Conservation (phyloP, 2,888 invertebrate species). For the Metallyticus violacea region DNA sequence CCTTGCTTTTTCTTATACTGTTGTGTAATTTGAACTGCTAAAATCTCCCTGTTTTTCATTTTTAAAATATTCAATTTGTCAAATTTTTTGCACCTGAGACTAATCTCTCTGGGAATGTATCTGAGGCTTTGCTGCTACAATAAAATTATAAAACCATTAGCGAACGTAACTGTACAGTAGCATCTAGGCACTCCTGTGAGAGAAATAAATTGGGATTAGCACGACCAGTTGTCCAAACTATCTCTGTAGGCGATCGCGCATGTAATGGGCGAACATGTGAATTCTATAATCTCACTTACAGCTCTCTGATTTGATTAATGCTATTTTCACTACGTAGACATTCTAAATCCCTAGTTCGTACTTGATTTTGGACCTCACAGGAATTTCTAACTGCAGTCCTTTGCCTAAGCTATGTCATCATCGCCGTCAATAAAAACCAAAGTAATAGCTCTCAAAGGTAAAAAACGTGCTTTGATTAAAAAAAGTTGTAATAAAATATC, state of each 20-base stretch:
- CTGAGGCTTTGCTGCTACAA: no score
- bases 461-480: no score
- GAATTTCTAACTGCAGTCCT: neutral
- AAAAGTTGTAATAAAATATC: no score
- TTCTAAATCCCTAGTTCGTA: neutral
- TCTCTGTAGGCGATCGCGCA: neutral
- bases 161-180: neutral
- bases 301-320: neutral
- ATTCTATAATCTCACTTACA: neutral
- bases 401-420: neutral
- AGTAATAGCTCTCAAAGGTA: no score
- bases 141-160: neutral
- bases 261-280: neutral
- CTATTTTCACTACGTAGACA: neutral
- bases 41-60: no score
- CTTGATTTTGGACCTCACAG: neutral
- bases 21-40: no score
- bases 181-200: neutral
- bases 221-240: neutral
- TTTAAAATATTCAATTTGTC: no score
- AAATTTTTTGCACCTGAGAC: no score
- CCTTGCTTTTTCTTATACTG: no score
- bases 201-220: neutral
- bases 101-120: no score
- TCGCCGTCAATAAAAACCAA: no score